phyloP scores from a whole-genome alignment of 2,113 vertebrate genomes.

The Prochilodus magdalenae region DNA sequence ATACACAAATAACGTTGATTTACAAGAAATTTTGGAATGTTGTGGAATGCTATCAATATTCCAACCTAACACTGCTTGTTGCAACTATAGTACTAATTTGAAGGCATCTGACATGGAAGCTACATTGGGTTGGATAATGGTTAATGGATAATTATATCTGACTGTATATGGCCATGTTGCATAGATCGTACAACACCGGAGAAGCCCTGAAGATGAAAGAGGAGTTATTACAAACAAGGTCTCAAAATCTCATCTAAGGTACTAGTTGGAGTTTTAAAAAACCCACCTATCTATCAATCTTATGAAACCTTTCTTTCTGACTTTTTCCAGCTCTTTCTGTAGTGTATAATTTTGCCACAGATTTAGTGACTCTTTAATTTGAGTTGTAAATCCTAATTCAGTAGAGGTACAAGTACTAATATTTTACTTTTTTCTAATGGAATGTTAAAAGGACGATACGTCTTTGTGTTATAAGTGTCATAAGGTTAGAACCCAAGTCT shows the following conservation, averaged over 20 bases:
- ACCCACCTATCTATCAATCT: background rate
- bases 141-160: slow-evolving; percentile 54
- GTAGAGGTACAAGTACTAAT: background rate
- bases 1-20: background rate
- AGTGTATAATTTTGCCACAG: background rate
- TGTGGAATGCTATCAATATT: slow-evolving; percentile 11
- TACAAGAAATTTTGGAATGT: background rate
- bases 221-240: slow-evolving; percentile 68
- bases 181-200: slow-evolving; percentile 77
- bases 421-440: background rate
- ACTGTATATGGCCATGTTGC: slow-evolving; percentile 63
- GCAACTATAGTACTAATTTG: background rate
- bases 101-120: background rate
- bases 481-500: background rate
- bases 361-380: background rate
- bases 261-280: slow-evolving; percentile 37
- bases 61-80: background rate
- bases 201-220: slow-evolving; percentile 66
- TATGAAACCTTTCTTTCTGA: background rate
- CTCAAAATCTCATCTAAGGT: slow-evolving; percentile 66
- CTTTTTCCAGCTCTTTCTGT: background rate
- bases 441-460: background rate
- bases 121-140: background rate
- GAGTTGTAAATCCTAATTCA: background rate
- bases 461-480: background rate